Evolutionary conservation across 2,113 vertebrate genomes (phyloP).

Genomic region (Synodontis membranacea): DNA sequence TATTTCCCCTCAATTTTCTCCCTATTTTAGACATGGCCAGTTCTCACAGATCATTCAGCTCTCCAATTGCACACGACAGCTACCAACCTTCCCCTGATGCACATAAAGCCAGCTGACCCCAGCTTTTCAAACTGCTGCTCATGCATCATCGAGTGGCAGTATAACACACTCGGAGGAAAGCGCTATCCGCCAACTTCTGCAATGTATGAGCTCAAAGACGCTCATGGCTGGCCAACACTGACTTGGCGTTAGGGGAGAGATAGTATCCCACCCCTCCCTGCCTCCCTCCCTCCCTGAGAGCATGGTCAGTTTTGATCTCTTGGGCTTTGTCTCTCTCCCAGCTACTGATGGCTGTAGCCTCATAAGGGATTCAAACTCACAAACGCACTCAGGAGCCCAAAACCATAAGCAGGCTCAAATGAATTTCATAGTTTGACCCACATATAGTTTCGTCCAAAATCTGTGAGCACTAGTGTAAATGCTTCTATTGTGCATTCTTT

Average conservation of each 20-base stretch:
- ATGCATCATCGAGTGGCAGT: background rate
- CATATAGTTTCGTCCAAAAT: background rate
- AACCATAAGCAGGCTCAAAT: background rate
- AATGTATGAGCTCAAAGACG: background rate
- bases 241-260: background rate
- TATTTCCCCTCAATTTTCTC: background rate
- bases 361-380: background rate
- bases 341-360: background rate
- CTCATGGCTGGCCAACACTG: background rate
- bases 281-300: background rate
- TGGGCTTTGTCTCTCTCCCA: no score
- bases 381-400: background rate
- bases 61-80: background rate
- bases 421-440: no score
- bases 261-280: background rate
- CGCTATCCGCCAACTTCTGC: background rate
- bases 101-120: background rate
- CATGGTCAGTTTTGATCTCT: background rate
- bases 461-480: background rate
- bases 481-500: background rate
- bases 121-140: background rate
- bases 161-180: background rate
- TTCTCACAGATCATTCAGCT: background rate
- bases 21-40: background rate
- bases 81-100: background rate